Conservation (phyloP, 2,113 vertebrate genomes). For the Nannospalax galili region DNA sequence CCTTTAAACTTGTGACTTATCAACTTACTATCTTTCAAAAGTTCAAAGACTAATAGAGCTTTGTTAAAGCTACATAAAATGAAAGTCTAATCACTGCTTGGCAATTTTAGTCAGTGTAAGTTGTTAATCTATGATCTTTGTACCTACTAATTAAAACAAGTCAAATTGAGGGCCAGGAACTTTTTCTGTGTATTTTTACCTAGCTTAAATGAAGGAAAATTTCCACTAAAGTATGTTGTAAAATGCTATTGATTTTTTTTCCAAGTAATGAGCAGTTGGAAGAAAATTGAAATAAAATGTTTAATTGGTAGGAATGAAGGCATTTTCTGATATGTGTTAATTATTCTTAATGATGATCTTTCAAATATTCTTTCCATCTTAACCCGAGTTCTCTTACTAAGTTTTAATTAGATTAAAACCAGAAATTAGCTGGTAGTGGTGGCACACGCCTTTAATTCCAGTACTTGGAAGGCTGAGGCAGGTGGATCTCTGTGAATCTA, state of each 20-base stretch:
- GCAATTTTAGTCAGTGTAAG: slow-evolving; percentile 44
- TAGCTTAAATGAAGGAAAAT: slow-evolving; percentile 46
- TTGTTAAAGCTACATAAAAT: slow-evolving; percentile 64
- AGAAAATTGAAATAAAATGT: slow-evolving; percentile 42
- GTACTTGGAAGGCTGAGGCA: background rate
- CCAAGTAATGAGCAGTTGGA: slow-evolving; percentile 40
- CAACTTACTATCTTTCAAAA: slow-evolving; percentile 50
- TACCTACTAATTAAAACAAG: slow-evolving; percentile 46
- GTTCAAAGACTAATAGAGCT: slow-evolving; percentile 56
- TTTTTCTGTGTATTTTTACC: slow-evolving; percentile 39
- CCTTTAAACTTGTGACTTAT: slow-evolving; percentile 48
- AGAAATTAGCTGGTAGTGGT: background rate
- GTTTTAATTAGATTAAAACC: slow-evolving; percentile 31
- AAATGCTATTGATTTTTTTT: slow-evolving; percentile 60
- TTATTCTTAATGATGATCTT: slow-evolving; percentile 15
- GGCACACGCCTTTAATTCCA: background rate
- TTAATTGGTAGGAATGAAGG: slow-evolving; percentile 27
- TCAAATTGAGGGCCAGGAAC: slow-evolving; percentile 44
- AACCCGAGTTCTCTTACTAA: slow-evolving; percentile 15
- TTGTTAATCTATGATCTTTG: slow-evolving; percentile 53
- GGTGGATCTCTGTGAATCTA: background rate
- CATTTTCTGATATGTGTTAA: slow-evolving; percentile 15
- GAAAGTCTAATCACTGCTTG: slow-evolving; percentile 26
- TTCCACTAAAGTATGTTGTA: slow-evolving; percentile 28
- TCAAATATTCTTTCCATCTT: background rate